Percentiles rank a stretch among this genome's conserved stretches.
phyloP scores from a whole-genome alignment of 2,113 vertebrate genomes.

The Notothenia coriiceps region DNA sequence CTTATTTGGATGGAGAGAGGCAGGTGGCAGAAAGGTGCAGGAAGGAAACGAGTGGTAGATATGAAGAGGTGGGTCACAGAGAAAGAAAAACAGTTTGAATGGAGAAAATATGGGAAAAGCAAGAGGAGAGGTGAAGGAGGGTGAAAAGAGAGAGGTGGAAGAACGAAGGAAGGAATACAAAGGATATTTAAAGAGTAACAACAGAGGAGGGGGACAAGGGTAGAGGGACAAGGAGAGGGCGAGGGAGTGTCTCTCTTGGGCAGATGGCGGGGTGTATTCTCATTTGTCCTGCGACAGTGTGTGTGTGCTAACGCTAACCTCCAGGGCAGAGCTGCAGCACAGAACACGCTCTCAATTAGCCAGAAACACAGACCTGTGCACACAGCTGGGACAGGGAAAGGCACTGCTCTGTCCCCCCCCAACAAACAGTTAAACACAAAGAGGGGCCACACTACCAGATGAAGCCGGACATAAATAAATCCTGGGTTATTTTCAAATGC shows the following conservation, averaged over 20 bases:
- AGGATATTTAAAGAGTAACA: conserved; percentile 50
- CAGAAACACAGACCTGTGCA: conserved; percentile 68
- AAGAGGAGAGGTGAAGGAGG: conserved; percentile 18
- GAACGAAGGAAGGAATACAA: conserved; percentile 46
- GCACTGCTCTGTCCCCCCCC: conserved; percentile 30
- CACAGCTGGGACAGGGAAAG: conserved; percentile 48
- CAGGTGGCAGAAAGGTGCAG: conserved; percentile 7
- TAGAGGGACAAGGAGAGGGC: conserved; percentile 76
- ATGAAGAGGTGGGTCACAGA: conserved; percentile 1
- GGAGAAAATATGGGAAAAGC: conserved; percentile 1
- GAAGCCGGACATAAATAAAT: conserved; percentile 13
- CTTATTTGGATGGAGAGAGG: conserved; percentile 31
- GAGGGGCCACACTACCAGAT: conserved; percentile 11
- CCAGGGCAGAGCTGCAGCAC: conserved; percentile 75
- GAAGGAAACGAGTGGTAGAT: conserved; percentile 11
- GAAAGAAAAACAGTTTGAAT: conserved; percentile 36
- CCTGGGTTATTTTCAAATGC: background rate
- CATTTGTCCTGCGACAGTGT: conserved; percentile 81
- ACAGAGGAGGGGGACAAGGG: conserved; percentile 51
- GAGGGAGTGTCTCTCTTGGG: conserved; percentile 75
- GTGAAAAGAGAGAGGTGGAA: conserved; percentile 4
- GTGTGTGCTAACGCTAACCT: conserved; percentile 78
- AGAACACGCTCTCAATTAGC: conserved; percentile 80
- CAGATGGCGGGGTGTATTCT: conserved; percentile 83
- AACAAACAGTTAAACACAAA: conserved; percentile 50